Conservation (phyloP, 2,888 invertebrate species). For the Ornithoptera priamus region DNA sequence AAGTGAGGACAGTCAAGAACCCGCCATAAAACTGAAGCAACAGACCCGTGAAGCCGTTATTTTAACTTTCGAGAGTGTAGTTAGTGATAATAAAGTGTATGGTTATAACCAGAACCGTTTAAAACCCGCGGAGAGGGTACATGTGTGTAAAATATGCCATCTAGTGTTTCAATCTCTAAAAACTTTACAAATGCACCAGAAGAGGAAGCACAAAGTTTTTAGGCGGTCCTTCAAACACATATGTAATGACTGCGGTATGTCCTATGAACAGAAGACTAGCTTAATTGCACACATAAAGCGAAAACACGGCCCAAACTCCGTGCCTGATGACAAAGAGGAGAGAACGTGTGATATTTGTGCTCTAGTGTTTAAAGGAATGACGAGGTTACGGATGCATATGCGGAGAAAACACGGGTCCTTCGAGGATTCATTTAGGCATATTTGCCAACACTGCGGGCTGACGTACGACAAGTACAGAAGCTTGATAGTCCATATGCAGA, state of each 20-base stretch:
- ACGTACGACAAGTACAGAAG: slow-evolving; percentile 70
- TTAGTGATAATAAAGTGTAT: slow-evolving; percentile 47
- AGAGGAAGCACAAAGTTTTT: slow-evolving; percentile 60
- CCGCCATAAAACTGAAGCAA: slow-evolving; percentile 55
- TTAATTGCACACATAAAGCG: slow-evolving; percentile 64
- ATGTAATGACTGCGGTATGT: slow-evolving; percentile 67
- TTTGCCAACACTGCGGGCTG: slow-evolving; percentile 62
- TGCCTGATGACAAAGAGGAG: slow-evolving; percentile 57
- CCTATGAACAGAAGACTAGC: slow-evolving; percentile 68
- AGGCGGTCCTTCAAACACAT: slow-evolving; percentile 58
- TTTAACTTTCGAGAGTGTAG: slow-evolving; percentile 63
- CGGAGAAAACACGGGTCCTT: slow-evolving; percentile 64
- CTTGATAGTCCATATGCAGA: slow-evolving; percentile 61
- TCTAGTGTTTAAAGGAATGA: slow-evolving; percentile 65
- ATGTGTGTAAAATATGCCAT: slow-evolving; percentile 68
- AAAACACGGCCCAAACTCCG: slow-evolving; percentile 60
- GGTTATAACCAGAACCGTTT: slow-evolving; percentile 33
- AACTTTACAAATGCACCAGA: slow-evolving; percentile 65
- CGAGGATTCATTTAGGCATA: slow-evolving; percentile 61
- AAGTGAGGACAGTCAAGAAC: slow-evolving; percentile 57
- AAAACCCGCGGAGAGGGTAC: slow-evolving; percentile 33
- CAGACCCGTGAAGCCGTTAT: slow-evolving; percentile 58
- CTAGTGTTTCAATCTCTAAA: slow-evolving; percentile 62
- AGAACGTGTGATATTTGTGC: slow-evolving; percentile 67
- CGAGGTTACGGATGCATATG: slow-evolving; percentile 69